Evolutionary conservation across 64 coral and sea anemone genomes (phyloP), one percentile per base, ranked within the genome.

Genomic region (Montipora foliosa): DNA sequence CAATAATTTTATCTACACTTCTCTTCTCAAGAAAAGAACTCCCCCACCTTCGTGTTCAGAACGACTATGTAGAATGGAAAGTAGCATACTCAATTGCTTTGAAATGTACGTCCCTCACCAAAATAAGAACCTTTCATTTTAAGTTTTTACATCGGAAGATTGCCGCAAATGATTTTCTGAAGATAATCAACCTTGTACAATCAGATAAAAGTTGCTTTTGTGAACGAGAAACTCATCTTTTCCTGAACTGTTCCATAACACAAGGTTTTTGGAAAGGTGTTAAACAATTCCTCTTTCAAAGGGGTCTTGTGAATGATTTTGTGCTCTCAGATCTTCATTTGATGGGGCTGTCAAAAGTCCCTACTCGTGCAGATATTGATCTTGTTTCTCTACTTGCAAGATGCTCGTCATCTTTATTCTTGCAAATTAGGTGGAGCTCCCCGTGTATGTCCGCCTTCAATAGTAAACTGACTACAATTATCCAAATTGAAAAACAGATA

Each of bases 61-160:
- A 74, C 24, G n/a, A 74, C 12, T 12, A 22, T 74, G 70, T 74
- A 20, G 19, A 74, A 19, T 24, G 70, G 20, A 74, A 74, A 24
- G 70, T 24, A 24, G 70, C 19, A 74, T 74, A 74, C 70, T 44
- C 17, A 74, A 22, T 22, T 4, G 70, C 70, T 22, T 74, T 74
- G 21, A 22, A 74, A 6, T 74, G 70, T 22, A 0, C 3, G n/a
- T 8, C 16, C 5, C 66, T 4, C 47, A 44, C 66, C 57, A 84
- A 7, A 66, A 44, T 84, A 84, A 84, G 53, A 66, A 66, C 11
- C 61, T 66, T 66, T 13, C 61, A 66, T 14, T 66, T 66, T 66
- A 66, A 66, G 61, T 84, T 84, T n/a, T 67, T 84, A 47, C 81
- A 84, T 84, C 58, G 58, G 14, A 84, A 21, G 47, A 25, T 84